Evolutionary conservation across 2,113 vertebrate species (phyloP).

Genomic region (Lophius piscatorius): DNA sequence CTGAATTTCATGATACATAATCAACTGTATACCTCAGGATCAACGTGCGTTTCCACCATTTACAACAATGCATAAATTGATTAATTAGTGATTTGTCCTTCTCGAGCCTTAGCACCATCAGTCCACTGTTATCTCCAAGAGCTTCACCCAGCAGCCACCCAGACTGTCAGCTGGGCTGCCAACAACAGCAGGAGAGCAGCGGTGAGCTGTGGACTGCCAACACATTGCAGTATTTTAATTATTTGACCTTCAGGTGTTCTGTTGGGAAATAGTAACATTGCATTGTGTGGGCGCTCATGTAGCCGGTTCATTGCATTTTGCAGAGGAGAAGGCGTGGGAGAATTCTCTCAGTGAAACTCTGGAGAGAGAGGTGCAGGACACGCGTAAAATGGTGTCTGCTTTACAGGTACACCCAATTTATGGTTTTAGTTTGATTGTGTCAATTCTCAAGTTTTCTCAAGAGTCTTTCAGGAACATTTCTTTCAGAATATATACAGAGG

Average conservation of each 20-base stretch:
- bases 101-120: slow-evolving; percentile 85
- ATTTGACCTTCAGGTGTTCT: neutral
- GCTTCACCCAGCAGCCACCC: slow-evolving; percentile 76
- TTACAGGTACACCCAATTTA: slow-evolving; percentile 66
- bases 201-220: slow-evolving; percentile 52
- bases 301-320: slow-evolving; percentile 38
- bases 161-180: slow-evolving; percentile 77
- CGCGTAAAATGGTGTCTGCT: slow-evolving; percentile 93
- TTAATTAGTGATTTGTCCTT: slow-evolving; percentile 25
- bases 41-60: too few species aligned
- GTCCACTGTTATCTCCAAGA: slow-evolving; percentile 85
- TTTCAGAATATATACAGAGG: too few species aligned
- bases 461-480: neutral
- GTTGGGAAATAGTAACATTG: neutral
- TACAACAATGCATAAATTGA: neutral
- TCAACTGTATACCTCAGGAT: too few species aligned
- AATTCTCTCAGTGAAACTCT: slow-evolving; percentile 88
- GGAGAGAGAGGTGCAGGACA: slow-evolving; percentile 95
- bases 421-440: neutral
- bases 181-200: slow-evolving; percentile 74
- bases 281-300: slow-evolving; percentile 5
- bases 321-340: slow-evolving; percentile 76
- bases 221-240: too few species aligned
- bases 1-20: too few species aligned
- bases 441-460: too few species aligned